A percentile compares a stretch with the other conserved stretches of the same genome.
phyloP scores from a whole-genome alignment of 2,797 vertebrate species.

The Melanotaenia maccullochi region DNA sequence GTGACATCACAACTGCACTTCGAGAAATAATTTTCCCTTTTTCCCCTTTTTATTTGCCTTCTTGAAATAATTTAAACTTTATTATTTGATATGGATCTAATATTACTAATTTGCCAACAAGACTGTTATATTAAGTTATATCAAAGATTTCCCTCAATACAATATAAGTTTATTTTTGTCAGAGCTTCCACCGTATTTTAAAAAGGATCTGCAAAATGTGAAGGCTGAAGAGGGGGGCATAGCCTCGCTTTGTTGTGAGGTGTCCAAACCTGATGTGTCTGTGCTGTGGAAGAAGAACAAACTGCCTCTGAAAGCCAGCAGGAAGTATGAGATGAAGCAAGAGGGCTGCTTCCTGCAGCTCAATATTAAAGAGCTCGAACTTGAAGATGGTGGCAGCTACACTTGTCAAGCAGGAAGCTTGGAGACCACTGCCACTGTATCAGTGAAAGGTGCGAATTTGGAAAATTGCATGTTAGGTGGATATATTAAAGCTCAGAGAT shows the following conservation, averaged over 20 bases:
- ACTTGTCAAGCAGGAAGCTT: slow-evolving; percentile 74
- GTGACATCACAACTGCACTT: background rate
- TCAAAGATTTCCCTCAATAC: background rate
- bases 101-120: background rate
- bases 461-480: background rate
- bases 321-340: slow-evolving; percentile 83
- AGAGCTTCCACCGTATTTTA: slow-evolving; percentile 83
- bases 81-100: background rate
- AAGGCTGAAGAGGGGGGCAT: slow-evolving; percentile 82
- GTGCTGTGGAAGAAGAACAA: slow-evolving; percentile 86
- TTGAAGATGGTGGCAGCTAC: slow-evolving; percentile 88
- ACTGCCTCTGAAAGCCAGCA: slow-evolving; percentile 78
- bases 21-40: background rate
- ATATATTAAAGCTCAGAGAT: background rate
- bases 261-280: slow-evolving; percentile 78
- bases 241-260: slow-evolving; percentile 81
- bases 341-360: slow-evolving; percentile 81
- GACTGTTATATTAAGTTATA: background rate
- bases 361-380: slow-evolving; percentile 81
- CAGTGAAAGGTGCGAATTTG: slow-evolving; percentile 58
- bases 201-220: slow-evolving; percentile 76
- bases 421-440: slow-evolving; percentile 63
- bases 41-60: background rate
- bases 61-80: background rate
- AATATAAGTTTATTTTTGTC: background rate